These are phyloP conservation scores for Agonum fuliginosum DNA, from an alignment of 2,888 invertebrate genomes.

Conservation along the genomic window DNA sequence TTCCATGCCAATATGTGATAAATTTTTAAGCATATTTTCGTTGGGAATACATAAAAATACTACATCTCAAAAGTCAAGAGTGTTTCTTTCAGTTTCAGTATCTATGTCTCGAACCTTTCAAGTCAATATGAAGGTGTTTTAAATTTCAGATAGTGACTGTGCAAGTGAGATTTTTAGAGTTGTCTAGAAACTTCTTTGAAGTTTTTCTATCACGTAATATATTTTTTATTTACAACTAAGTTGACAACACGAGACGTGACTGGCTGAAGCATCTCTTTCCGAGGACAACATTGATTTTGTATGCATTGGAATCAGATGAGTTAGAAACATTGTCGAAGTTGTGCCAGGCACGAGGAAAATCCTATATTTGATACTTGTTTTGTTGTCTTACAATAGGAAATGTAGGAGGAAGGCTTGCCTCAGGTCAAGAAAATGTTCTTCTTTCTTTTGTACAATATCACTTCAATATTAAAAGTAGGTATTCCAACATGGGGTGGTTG, in stretches of 20 bases:
- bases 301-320: constrained; percentile 11
- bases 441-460: no score
- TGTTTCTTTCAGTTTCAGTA: neutral
- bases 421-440: no score
- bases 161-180: neutral
- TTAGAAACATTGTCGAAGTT: neutral
- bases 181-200: neutral
- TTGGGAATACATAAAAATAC: no score
- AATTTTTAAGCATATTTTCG: no score
- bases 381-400: no score
- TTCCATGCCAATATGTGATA: no score
- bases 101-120: constrained; percentile 7
- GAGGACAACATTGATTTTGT: constrained; percentile 9
- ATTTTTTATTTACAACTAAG: constrained; percentile 25
- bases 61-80: no score
- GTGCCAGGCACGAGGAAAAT: constrained; percentile 11
- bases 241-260: constrained; percentile 15
- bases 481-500: no score
- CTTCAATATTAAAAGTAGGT: no score
- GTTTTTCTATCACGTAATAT: constrained; percentile 26
- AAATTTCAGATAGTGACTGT: neutral
- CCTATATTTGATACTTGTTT: neutral
- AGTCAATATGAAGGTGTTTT: constrained; percentile 13
- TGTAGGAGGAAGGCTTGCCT: no score
- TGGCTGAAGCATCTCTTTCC: constrained; percentile 6